Conservation (phyloP, 2,113 vertebrate species). For the Serinus canaria region DNA sequence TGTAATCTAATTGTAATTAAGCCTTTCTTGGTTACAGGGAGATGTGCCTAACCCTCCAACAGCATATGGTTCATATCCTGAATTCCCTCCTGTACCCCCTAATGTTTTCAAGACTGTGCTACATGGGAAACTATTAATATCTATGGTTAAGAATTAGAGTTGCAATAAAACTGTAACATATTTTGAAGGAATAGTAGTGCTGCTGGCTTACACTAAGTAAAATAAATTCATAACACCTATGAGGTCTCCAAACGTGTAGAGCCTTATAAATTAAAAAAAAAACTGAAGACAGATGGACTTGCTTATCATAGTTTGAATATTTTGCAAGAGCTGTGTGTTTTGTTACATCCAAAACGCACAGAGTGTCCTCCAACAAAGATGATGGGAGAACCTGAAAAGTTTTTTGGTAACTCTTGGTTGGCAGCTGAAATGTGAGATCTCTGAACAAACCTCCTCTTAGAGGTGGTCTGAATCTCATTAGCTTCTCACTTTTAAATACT, state of each 20-base stretch:
- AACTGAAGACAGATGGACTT: constrained; percentile 1
- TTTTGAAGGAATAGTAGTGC: constrained; percentile 67
- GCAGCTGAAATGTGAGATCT: background rate
- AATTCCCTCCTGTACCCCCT: constrained; percentile 29
- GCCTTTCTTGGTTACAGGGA: background rate
- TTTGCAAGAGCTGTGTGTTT: background rate
- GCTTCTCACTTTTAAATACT: background rate
- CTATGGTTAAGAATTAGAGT: constrained; percentile 60
- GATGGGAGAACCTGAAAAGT: background rate
- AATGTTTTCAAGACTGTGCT: constrained; percentile 75
- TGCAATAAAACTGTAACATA: constrained; percentile 69
- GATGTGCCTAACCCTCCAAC: background rate
- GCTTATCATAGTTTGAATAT: background rate
- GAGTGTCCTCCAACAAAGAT: background rate
- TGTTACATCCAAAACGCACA: background rate
- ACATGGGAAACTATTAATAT: constrained; percentile 67
- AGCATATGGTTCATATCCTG: constrained; percentile 66
- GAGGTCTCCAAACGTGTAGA: background rate
- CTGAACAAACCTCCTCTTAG: background rate
- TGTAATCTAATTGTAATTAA: constrained; percentile 8
- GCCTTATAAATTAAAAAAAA: background rate
- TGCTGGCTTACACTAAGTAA: constrained; percentile 46
- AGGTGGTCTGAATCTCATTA: background rate
- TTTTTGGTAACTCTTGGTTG: background rate
- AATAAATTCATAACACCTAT: constrained; percentile 57